Conservation (phyloP, 2,888 invertebrate genomes). For the Athetis lepigone region DNA sequence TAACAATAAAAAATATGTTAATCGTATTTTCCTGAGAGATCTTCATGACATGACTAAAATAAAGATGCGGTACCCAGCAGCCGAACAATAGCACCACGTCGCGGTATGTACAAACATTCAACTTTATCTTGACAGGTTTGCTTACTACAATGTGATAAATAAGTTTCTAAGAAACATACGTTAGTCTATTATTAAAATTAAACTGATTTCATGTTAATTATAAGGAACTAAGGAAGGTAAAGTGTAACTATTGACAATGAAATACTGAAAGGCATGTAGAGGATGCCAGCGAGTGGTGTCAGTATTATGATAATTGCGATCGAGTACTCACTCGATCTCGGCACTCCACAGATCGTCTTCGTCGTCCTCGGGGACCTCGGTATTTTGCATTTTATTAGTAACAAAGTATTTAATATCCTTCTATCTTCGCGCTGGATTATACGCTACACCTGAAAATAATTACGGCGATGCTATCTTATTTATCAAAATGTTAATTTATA, state of each 20-base stretch:
- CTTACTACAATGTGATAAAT: constrained; percentile 79
- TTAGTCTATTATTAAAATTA: constrained; percentile 77
- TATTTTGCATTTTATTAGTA: constrained; percentile 61
- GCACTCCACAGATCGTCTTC: constrained; percentile 76
- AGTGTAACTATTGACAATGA: constrained; percentile 42
- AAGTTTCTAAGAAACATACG: constrained; percentile 79
- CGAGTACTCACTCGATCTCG: constrained; percentile 80
- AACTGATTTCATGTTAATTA: constrained; percentile 69
- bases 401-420: constrained; percentile 28
- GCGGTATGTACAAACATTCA: constrained; percentile 79
- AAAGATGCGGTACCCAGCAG: constrained; percentile 68
- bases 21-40: constrained; percentile 59
- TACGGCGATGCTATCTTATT: constrained; percentile 34
- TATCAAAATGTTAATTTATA: constrained; percentile 3
- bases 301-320: constrained; percentile 45
- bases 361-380: constrained; percentile 67
- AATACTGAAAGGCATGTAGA: constrained; percentile 32
- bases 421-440: constrained; percentile 42
- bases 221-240: constrained; percentile 49
- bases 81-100: constrained; percentile 77
- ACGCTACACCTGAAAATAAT: constrained; percentile 56
- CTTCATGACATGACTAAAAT: constrained; percentile 60
- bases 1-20: constrained; percentile 61
- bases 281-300: constrained; percentile 63
- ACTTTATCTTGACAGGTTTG: constrained; percentile 88